Percentiles rank a stretch among this genome's conserved stretches.
These are phyloP conservation scores for Rhadina sibilatrix DNA, from an alignment of 2,113 vertebrate species.

Conservation along the genomic window DNA sequence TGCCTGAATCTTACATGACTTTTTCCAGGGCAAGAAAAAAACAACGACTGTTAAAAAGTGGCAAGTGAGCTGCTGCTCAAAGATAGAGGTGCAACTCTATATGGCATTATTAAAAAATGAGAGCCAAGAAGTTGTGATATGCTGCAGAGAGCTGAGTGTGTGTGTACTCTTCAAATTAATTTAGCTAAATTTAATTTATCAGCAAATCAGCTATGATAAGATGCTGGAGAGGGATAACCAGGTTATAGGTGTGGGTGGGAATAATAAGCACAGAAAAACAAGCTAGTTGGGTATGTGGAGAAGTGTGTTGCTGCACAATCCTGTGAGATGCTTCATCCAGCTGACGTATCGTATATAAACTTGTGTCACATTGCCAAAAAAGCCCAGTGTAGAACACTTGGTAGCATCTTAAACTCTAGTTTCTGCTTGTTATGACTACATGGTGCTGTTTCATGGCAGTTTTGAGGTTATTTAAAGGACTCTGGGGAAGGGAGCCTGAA, in stretches of 20 bases:
- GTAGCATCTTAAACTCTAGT: background rate
- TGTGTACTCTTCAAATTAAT: background rate
- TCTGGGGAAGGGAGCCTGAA: background rate
- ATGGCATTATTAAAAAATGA: background rate
- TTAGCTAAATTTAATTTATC: conserved; percentile 11
- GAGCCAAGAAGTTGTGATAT: background rate
- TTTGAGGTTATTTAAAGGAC: background rate
- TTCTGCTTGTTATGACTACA: background rate
- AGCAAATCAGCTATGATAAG: background rate
- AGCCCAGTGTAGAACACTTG: background rate
- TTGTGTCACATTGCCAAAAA: background rate
- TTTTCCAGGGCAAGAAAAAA: background rate
- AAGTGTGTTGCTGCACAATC: background rate
- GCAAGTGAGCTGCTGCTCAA: background rate
- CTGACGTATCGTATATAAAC: background rate
- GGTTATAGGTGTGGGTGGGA: conserved; percentile 20
- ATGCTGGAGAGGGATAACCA: background rate
- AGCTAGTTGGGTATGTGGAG: background rate
- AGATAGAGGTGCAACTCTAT: background rate
- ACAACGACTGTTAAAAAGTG: background rate
- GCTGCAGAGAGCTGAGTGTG: background rate
- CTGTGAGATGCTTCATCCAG: background rate
- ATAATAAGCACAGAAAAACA: background rate
- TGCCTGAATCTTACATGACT: background rate
- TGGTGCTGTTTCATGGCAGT: background rate